Evolutionary conservation across 2,888 invertebrate species (phyloP).

Genomic region (Acheta domesticus): DNA sequence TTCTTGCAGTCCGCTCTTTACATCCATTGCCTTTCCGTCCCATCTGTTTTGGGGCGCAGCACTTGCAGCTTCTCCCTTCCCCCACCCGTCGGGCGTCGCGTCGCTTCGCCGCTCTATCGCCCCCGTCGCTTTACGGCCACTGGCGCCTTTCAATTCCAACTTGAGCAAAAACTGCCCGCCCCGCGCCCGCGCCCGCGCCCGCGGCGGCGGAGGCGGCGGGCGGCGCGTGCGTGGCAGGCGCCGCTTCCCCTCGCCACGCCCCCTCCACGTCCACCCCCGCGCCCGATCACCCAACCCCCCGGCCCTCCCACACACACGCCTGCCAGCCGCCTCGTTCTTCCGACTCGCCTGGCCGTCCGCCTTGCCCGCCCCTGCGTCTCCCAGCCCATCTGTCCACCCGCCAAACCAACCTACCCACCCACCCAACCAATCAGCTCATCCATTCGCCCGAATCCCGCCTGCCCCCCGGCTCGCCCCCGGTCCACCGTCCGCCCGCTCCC

Average conservation of each 20-base stretch:
- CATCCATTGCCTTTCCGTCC: no score
- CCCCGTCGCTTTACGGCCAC: not conserved
- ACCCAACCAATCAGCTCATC: not conserved
- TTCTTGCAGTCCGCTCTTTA: no score
- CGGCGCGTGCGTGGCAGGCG: not conserved
- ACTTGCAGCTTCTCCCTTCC: no score
- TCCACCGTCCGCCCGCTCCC: not conserved
- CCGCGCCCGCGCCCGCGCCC: not conserved
- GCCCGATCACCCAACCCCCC: no score
- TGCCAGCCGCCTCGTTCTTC: not conserved
- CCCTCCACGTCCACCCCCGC: no score
- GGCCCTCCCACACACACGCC: not conserved
- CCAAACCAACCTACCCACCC: no score
- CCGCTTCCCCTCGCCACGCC: no score
- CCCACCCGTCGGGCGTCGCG: no score
- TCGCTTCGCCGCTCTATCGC: no score
- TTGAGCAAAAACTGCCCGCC: not conserved
- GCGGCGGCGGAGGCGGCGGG: not conserved
- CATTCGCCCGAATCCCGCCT: not conserved
- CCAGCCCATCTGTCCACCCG: no score
- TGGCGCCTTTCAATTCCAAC: slow-evolving; percentile 8
- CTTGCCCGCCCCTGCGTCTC: not conserved
- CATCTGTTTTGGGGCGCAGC: no score
- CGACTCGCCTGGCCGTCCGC: not conserved
- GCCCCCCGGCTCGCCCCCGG: not conserved